Conservation (phyloP, 92 coral and sea anemone genomes). For the Phenganax subtilis region DNA sequence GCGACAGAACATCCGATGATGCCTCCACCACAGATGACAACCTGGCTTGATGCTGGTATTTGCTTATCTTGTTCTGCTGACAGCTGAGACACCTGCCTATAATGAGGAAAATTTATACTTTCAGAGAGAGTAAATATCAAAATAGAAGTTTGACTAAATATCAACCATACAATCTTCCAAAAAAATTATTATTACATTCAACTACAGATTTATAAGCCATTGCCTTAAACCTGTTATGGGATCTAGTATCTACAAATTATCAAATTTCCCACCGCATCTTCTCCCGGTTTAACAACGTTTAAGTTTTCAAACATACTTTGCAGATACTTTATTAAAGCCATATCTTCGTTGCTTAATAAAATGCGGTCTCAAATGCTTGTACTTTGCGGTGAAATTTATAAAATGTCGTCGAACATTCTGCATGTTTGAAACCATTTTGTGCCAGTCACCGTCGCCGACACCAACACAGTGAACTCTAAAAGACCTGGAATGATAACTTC, state of each 20-base stretch:
- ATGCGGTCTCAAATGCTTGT: neutral
- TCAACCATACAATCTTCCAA: too few relatives aligned
- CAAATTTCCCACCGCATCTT: neutral
- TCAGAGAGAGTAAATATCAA: neutral
- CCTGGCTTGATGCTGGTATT: conserved; percentile 66
- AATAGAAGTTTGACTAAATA: too few relatives aligned
- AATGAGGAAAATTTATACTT: too few relatives aligned
- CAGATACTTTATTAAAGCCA: neutral
- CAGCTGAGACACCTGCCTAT: too few relatives aligned
- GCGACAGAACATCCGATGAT: conserved; percentile 90
- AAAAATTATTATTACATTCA: too few relatives aligned
- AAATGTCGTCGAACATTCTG: conserved; percentile 9
- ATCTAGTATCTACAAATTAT: neutral
- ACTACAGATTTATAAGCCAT: too few relatives aligned
- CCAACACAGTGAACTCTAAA: too few relatives aligned
- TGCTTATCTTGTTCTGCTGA: neutral
- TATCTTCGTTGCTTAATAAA: neutral
- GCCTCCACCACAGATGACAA: conserved; percentile 89
- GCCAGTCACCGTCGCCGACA: too few relatives aligned
- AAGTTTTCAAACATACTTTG: neutral
- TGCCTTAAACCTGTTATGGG: neutral
- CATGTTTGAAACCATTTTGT: neutral
- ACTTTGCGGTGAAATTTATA: neutral
- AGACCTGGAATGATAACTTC: too few relatives aligned
- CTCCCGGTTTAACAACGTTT: neutral